Percentiles rank a stretch among this genome's conserved stretches.
phyloP scores from a whole-genome alignment of 1,140 invertebrate genomes.

The Papilio xuthus region DNA sequence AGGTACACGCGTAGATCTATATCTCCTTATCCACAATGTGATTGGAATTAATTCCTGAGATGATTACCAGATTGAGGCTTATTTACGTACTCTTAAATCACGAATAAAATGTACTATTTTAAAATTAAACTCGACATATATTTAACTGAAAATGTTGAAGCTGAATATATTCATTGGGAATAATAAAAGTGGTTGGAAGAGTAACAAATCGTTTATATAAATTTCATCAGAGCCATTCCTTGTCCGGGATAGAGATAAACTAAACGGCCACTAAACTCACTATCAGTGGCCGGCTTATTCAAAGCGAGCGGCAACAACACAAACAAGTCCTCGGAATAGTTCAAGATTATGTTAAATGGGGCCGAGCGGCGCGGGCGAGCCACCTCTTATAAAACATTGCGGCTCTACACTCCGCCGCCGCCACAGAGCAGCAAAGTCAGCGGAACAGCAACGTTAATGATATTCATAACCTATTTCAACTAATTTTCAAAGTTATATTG shows the following conservation, averaged over 20 bases:
- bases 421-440: constrained; percentile 4
- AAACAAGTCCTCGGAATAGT: constrained; percentile 45
- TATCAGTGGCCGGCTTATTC: constrained; percentile 39
- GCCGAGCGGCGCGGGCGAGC: constrained; percentile 53
- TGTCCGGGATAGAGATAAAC: constrained; percentile 22
- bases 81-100: not conserved
- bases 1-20: not conserved
- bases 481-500: not conserved
- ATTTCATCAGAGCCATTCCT: constrained; percentile 1
- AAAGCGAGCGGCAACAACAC: constrained; percentile 36
- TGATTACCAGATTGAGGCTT: not conserved
- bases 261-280: constrained; percentile 27
- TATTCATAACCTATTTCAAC: constrained; percentile 20
- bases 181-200: not conserved
- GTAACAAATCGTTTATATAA: not conserved
- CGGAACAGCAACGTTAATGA: not conserved
- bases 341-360: constrained; percentile 70
- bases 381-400: constrained; percentile 64
- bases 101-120: too few relatives aligned
- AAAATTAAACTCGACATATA: not conserved
- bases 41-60: not conserved
- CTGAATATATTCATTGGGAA: not conserved
- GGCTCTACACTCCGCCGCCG: constrained; percentile 12
- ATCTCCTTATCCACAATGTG: not conserved
- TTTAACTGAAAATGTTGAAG: not conserved